Conservation (phyloP, 1,140 invertebrate species). For the Drosophila ogumai region DNA sequence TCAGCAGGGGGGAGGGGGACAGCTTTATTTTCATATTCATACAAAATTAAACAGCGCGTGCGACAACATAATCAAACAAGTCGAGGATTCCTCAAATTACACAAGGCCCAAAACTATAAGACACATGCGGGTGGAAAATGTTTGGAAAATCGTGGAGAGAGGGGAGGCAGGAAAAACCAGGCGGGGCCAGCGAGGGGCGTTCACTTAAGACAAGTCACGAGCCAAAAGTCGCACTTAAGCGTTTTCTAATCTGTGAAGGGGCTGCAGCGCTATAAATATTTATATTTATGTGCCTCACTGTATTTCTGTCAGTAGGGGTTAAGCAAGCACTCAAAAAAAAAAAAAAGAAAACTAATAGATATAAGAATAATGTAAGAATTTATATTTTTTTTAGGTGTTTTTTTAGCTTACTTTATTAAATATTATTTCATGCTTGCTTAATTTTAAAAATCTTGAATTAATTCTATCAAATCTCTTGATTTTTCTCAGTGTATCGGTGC, state of each 20-base stretch:
- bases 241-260: conserved; percentile 78
- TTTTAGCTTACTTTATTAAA: no score
- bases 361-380: no score
- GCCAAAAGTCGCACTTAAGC: conserved; percentile 83
- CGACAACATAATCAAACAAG: conserved; percentile 83
- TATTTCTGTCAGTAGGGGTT: conserved; percentile 31
- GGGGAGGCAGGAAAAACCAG: conserved; percentile 19
- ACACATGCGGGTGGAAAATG: conserved; percentile 61
- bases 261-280: conserved; percentile 75
- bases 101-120: conserved; percentile 74
- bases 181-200: neutral
- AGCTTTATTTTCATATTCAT: conserved; percentile 77
- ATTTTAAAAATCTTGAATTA: neutral
- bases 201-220: conserved; percentile 83
- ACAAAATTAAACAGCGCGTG: conserved; percentile 80
- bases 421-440: no score
- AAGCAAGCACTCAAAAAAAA: conserved; percentile 1
- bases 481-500: conserved; percentile 1
- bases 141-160: neutral
- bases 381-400: no score
- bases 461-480: neutral
- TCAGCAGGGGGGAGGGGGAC: neutral
- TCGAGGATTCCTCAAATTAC: conserved; percentile 71
- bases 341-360: neutral
- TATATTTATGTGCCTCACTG: conserved; percentile 70